phyloP scores from a whole-genome alignment of 2,797 vertebrate species.

The Odontamblyopus rebecca region DNA sequence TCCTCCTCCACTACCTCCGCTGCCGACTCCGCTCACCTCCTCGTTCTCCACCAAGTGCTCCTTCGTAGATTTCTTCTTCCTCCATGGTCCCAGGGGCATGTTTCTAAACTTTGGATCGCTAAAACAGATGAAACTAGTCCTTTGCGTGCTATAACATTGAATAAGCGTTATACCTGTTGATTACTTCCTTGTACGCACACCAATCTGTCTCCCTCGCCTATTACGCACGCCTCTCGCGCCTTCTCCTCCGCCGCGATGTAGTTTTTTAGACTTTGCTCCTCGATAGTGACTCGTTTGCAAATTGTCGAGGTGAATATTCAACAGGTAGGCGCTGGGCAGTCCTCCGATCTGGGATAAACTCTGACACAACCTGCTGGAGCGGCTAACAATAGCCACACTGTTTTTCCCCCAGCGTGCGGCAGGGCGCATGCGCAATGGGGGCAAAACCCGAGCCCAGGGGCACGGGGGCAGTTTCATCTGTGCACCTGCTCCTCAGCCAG shows the following conservation, averaged over 20 bases:
- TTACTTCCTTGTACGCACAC: conserved; percentile 29
- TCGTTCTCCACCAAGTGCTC: conserved; percentile 88
- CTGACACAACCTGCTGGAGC: conserved; percentile 47
- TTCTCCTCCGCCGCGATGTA: conserved; percentile 26
- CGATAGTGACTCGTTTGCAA: conserved; percentile 35
- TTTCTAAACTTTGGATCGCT: conserved; percentile 22
- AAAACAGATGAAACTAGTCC: conserved; percentile 16
- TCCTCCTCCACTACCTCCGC: conserved; percentile 53
- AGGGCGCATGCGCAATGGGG: conserved; percentile 74
- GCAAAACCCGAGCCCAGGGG: conserved; percentile 10
- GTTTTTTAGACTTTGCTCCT: conserved; percentile 42
- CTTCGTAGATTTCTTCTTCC: conserved; percentile 76
- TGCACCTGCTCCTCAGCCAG: conserved; percentile 64
- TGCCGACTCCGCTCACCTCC: conserved; percentile 60
- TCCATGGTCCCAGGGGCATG: conserved; percentile 88
- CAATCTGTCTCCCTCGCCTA: conserved; percentile 24
- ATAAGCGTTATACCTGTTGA: conserved; percentile 65
- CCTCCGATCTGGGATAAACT: conserved; percentile 36
- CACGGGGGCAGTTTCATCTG: conserved; percentile 21
- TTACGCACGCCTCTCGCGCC: conserved; percentile 19
- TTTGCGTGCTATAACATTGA: conserved; percentile 63
- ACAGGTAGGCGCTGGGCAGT: conserved; percentile 56
- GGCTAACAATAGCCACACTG: conserved; percentile 74
- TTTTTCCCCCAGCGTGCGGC: conserved; percentile 42
- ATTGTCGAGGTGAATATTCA: conserved; percentile 46